Evolutionary conservation across 1,140 invertebrate species (phyloP).

Genomic region (Dinoponera quadriceps): DNA sequence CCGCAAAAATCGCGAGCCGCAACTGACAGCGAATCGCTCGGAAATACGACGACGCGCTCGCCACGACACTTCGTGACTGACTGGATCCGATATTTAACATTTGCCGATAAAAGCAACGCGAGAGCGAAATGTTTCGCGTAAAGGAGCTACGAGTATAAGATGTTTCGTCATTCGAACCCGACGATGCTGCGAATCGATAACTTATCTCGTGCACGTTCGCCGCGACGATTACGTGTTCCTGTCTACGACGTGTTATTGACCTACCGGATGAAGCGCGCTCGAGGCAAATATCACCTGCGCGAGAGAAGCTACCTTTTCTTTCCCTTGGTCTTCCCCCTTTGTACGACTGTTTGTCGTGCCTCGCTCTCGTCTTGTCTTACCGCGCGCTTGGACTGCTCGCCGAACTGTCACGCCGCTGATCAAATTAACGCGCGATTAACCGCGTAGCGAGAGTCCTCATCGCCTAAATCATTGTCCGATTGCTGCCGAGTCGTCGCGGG

Average conservation of each 20-base stretch:
- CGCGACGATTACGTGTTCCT: conserved; percentile 49
- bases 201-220: conserved; percentile 60
- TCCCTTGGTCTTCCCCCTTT: neutral
- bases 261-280: conserved; percentile 53
- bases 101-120: conserved; percentile 64
- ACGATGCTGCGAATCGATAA: conserved; percentile 57
- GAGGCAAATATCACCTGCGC: neutral
- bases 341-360: neutral
- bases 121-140: conserved; percentile 58
- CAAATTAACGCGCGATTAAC: neutral
- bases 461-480: neutral
- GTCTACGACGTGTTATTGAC: conserved; percentile 56
- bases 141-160: conserved; percentile 4
- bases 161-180: conserved; percentile 58
- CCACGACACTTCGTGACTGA: conserved; percentile 49
- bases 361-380: neutral
- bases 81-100: conserved; percentile 65
- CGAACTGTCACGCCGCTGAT: neutral
- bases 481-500: conserved; percentile 11
- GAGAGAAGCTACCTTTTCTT: neutral
- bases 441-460: neutral
- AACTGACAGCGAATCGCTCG: conserved; percentile 12
- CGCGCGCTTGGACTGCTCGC: neutral
- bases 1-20: neutral
- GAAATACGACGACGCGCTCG: conserved; percentile 50